Evolutionary conservation across 2,888 invertebrate genomes (phyloP).

Genomic region (Hydraecia micacea): DNA sequence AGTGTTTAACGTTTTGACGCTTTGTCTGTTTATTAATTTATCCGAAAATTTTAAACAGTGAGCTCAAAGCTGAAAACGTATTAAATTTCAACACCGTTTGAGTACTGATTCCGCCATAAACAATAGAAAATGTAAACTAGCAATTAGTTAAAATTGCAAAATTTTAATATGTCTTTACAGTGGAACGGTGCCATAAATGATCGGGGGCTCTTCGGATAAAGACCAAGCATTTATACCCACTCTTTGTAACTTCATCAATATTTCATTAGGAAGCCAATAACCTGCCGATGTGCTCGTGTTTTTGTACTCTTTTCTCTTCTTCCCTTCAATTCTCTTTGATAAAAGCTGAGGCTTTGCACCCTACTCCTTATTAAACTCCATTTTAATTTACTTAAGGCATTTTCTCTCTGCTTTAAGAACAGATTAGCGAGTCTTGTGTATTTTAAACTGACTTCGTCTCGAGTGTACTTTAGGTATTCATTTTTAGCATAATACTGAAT

Average conservation of each 20-base stretch:
- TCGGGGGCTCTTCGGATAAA: conserved; percentile 34
- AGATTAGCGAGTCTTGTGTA: conserved; percentile 36
- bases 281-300: conserved; percentile 64
- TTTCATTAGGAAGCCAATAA: conserved; percentile 80
- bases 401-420: conserved; percentile 21
- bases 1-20: not conserved
- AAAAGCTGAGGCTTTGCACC: conserved; percentile 45
- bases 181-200: conserved; percentile 27
- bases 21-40: not conserved
- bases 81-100: not conserved
- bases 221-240: conserved; percentile 51
- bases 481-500: conserved; percentile 26
- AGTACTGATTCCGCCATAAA: not conserved
- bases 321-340: conserved; percentile 56
- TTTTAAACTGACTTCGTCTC: conserved; percentile 35
- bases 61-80: not conserved
- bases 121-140: not conserved
- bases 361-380: conserved; percentile 49
- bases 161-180: conserved; percentile 31
- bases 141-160: not conserved
- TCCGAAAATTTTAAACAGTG: too few relatives aligned
- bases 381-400: conserved; percentile 58
- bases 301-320: conserved; percentile 55
- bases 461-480: conserved; percentile 18
- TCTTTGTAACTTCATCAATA: conserved; percentile 77